A percentile compares a stretch with the other conserved stretches of the same genome.
Conservation (phyloP, 2,113 vertebrate genomes). For the Oxygymnocypris stewartii region DNA sequence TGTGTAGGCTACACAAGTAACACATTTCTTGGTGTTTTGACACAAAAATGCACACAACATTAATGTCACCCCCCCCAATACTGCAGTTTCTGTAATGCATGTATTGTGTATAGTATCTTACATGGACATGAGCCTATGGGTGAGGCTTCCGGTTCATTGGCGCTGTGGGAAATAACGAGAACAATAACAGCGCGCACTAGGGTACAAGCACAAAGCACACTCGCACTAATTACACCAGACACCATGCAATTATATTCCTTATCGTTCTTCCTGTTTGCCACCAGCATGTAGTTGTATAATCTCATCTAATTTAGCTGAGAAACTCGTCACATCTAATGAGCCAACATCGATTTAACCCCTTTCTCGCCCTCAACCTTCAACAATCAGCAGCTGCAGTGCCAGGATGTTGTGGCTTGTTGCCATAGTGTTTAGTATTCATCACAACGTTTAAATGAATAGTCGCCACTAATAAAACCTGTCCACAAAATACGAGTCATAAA, state of each 20-base stretch:
- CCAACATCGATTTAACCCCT: background rate
- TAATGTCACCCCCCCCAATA: too few relatives aligned
- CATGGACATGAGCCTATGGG: too few relatives aligned
- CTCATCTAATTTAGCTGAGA: constrained; percentile 13
- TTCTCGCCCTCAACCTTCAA: background rate
- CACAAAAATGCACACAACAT: too few relatives aligned
- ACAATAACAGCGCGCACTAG: too few relatives aligned
- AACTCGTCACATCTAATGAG: background rate
- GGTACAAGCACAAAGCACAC: background rate
- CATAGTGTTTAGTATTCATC: background rate
- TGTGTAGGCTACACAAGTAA: too few relatives aligned
- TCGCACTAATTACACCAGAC: constrained; percentile 5
- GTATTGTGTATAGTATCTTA: too few relatives aligned
- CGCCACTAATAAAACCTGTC: background rate
- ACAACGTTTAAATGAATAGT: background rate
- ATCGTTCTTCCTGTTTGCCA: constrained; percentile 8
- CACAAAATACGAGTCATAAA: background rate
- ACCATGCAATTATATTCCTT: constrained; percentile 3
- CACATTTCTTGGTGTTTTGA: too few relatives aligned
- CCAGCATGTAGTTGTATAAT: background rate
- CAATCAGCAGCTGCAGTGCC: background rate
- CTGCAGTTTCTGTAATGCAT: too few relatives aligned
- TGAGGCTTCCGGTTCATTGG: too few relatives aligned
- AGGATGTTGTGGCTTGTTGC: background rate
- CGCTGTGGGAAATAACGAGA: too few relatives aligned